Evolutionary conservation across 1,140 invertebrate genomes (phyloP).

Genomic region (Diachasmimorpha longicaudata): DNA sequence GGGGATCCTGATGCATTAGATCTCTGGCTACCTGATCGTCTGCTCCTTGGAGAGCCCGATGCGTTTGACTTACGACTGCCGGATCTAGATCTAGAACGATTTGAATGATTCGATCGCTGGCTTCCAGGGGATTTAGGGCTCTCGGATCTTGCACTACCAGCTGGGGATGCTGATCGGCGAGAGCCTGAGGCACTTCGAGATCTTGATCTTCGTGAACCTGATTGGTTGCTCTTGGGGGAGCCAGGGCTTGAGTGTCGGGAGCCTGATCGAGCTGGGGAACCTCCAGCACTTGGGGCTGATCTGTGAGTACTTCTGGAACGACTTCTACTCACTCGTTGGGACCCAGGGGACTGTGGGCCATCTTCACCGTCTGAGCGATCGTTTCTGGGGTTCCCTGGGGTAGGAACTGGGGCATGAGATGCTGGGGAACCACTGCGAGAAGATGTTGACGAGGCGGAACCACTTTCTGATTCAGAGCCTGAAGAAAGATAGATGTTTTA

Average conservation of each 20-base stretch:
- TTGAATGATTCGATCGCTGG: constrained; percentile 17
- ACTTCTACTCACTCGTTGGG: constrained; percentile 47
- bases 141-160: constrained; percentile 39
- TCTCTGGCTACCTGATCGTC: constrained; percentile 34
- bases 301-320: constrained; percentile 41
- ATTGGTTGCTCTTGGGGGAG: constrained; percentile 44
- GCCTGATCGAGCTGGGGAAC: constrained; percentile 45
- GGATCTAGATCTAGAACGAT: not conserved
- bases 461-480: constrained; percentile 63
- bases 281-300: constrained; percentile 43
- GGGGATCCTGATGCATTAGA: constrained; percentile 47
- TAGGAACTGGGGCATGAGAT: constrained; percentile 39
- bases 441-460: constrained; percentile 52
- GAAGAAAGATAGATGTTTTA: constrained; percentile 13
- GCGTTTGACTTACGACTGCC: not conserved
- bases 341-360: constrained; percentile 41
- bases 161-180: constrained; percentile 12
- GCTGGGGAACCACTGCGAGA: constrained; percentile 48
- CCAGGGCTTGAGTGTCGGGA: constrained; percentile 46
- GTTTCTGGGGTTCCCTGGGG: constrained; percentile 37
- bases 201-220: constrained; percentile 44
- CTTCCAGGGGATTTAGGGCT: constrained; percentile 42
- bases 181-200: constrained; percentile 29
- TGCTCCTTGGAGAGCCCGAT: constrained; percentile 15
- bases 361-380: constrained; percentile 46